These are phyloP conservation scores for Amaurobius ferox DNA, from an alignment of 2,888 invertebrate genomes.

Conservation along the genomic window DNA sequence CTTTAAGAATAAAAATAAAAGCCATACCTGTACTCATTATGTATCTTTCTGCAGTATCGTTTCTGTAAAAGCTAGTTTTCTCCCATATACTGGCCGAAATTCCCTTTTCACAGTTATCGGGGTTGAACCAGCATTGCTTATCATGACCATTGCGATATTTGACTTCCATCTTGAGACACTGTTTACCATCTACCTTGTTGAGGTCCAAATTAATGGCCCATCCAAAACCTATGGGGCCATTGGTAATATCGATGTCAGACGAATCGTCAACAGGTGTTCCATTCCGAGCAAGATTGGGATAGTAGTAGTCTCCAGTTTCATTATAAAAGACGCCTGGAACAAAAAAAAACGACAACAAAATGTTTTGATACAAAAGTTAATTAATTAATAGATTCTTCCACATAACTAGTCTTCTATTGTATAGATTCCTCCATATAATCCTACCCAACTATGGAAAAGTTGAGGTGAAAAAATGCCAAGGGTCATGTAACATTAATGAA, in stretches of 20 bases:
- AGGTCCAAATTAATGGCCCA: conserved; percentile 59
- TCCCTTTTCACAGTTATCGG: conserved; percentile 67
- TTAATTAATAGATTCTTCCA: too few relatives aligned
- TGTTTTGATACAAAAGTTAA: too few relatives aligned
- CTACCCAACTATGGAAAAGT: too few relatives aligned
- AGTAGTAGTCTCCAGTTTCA: conserved; percentile 51
- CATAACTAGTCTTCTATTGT: too few relatives aligned
- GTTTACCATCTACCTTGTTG: conserved; percentile 17
- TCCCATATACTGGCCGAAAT: conserved; percentile 73
- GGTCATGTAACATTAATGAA: too few relatives aligned
- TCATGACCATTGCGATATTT: conserved; percentile 33
- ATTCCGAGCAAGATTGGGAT: conserved; percentile 49
- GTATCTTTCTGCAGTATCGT: conserved; percentile 21
- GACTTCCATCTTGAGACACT: conserved; percentile 58
- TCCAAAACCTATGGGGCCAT: conserved; percentile 73
- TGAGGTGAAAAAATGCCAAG: too few relatives aligned
- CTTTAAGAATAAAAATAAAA: too few relatives aligned
- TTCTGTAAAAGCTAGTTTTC: conserved; percentile 48
- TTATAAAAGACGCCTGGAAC: conserved; percentile 42
- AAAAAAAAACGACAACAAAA: not conserved
- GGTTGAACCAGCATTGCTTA: conserved; percentile 69
- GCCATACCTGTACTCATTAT: conserved; percentile 47
- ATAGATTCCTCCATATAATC: too few relatives aligned
- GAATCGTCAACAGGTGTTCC: not conserved
- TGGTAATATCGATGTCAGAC: conserved; percentile 18